phyloP scores from a whole-genome alignment of 2,888 invertebrate species.

The Mylabris sibirica region DNA sequence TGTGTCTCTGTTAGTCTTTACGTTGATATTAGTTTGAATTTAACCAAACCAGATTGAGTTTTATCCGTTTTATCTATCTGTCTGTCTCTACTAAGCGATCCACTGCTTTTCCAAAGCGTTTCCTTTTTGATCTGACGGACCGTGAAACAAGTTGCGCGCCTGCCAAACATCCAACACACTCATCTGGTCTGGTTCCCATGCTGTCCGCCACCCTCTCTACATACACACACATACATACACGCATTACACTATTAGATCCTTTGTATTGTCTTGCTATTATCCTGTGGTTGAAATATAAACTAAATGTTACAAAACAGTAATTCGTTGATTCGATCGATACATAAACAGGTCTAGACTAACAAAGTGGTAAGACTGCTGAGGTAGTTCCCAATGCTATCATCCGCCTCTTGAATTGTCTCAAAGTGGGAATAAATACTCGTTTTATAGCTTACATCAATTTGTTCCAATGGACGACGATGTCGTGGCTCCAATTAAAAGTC shows the following conservation, averaged over 20 bases:
- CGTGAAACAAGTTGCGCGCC: slow-evolving; percentile 54
- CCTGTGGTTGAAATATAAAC: slow-evolving; percentile 22
- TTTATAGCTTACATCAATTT: slow-evolving; percentile 34
- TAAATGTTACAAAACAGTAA: slow-evolving; percentile 15
- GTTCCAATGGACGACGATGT: slow-evolving; percentile 7
- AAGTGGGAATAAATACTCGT: slow-evolving; percentile 35
- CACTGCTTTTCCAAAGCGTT: slow-evolving; percentile 50
- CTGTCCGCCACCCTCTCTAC: slow-evolving; percentile 20
- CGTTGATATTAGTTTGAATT: slow-evolving; percentile 50
- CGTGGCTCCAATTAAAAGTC: not conserved
- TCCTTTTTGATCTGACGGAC: slow-evolving; percentile 53
- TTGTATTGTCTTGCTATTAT: not conserved
- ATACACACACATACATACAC: no score
- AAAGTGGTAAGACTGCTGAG: slow-evolving; percentile 18
- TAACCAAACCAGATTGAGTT: slow-evolving; percentile 42
- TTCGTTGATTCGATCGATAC: no score
- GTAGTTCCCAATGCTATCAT: slow-evolving; percentile 35
- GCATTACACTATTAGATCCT: not conserved
- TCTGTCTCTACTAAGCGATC: slow-evolving; percentile 11
- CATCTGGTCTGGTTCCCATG: slow-evolving; percentile 49
- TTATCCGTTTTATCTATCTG: slow-evolving; percentile 40
- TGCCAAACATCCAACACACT: slow-evolving; percentile 50
- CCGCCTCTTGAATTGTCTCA: slow-evolving; percentile 36
- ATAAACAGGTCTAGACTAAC: no score
- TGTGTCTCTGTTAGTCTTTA: slow-evolving; percentile 53